Base-by-base conservation (phyloP, 1,140 invertebrate genomes). In the Yoshiicerus persimilis region DNA sequence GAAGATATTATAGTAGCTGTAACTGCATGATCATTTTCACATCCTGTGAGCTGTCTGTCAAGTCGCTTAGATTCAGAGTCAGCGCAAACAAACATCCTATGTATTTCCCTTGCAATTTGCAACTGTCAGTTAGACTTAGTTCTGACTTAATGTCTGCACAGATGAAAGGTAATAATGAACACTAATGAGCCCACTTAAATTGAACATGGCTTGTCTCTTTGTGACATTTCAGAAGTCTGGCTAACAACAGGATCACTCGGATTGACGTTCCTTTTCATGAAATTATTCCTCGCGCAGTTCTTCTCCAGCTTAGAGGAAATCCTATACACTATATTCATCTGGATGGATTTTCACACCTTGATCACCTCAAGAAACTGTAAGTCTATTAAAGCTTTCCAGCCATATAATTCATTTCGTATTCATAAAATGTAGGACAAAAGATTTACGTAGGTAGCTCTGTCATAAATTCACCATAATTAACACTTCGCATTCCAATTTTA, bases 251-350 rank as follows among this genome's bases (percentile, higher is more conserved):
- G 30, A 90, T 91, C 25, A 39, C 34, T 16, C 23, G 80, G 62
- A 87, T 91, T 56, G 87, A 87, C 11, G 80, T 70, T 27, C 89
- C 89, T 23, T 91, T 91, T 83, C 41, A 88, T 83, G 62, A 89
- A 70, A 39, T 89, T 23, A 47, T 88, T 62, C 88, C 89, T 4
- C 70, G 38, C 36, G 34, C 90, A 5, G 80, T 89, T 66, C 47
- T 89, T 2, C 86, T 91, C 16, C 86, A 90, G 84, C 34, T 91
- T 1, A 56, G 88, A 77, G 90, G 88, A 36, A 91, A 91, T 87
- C 90, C 90, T 27, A 85, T 89, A 4, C 34, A 89, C n/a, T 84
- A 27, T 20, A 88, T 91, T 39, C 88, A 90, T 87, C 86, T 86
- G 4, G 89, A 90, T 11, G 90, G 84, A 23, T 91, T 91, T 84